Evolutionary conservation across 2,113 vertebrate genomes (phyloP).

Genomic region (Neolamprologus sp.): DNA sequence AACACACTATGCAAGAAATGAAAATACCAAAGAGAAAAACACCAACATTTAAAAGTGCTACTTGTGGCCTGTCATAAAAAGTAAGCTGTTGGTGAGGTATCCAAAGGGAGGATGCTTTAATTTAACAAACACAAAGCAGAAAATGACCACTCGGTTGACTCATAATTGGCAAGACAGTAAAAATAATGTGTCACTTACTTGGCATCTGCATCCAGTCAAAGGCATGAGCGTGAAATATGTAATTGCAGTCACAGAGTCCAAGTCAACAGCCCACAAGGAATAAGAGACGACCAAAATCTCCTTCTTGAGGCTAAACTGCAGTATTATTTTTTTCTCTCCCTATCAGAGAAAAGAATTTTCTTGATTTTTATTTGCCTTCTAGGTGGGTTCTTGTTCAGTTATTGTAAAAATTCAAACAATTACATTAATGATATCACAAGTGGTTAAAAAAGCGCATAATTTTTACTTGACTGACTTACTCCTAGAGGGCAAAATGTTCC

Average conservation of each 20-base stretch:
- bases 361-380: not conserved
- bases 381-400: not conserved
- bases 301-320: not conserved
- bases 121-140: not conserved
- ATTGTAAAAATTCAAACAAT: not conserved
- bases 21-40: not conserved
- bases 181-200: not conserved
- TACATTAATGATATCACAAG: not conserved
- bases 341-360: not conserved
- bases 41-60: not conserved
- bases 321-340: not conserved
- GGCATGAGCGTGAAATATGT: not conserved
- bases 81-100: not conserved
- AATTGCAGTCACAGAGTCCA: not conserved
- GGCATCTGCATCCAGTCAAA: not conserved
- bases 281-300: not conserved
- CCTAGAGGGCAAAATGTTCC: not conserved
- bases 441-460: not conserved
- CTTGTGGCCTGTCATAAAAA: not conserved
- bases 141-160: not conserved
- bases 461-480: not conserved
- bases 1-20: not conserved
- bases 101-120: not conserved
- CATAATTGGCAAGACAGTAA: not conserved
- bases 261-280: not conserved